Evolutionary conservation across 2,113 vertebrate genomes (phyloP).

Genomic region (Oncorhynchus gorbuscha): DNA sequence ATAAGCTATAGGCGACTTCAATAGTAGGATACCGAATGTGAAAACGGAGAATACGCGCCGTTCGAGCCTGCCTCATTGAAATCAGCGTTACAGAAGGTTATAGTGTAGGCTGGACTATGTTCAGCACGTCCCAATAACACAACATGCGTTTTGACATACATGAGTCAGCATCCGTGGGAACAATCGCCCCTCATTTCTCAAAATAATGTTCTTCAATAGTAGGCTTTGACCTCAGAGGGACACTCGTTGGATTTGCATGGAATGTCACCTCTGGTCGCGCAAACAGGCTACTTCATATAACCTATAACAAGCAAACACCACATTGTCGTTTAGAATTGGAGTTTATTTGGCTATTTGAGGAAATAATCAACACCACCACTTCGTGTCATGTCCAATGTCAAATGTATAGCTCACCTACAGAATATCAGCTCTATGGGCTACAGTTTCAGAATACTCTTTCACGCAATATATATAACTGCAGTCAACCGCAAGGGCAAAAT

Average conservation of each 20-base stretch:
- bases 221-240: not conserved
- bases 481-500: conserved; percentile 17
- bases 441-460: not conserved
- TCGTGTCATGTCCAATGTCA: not conserved
- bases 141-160: conserved; percentile 1
- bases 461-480: conserved; percentile 2
- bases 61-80: not conserved
- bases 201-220: not conserved
- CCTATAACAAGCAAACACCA: not conserved
- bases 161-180: conserved; percentile 13
- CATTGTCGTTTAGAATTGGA: not conserved
- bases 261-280: not conserved
- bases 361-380: not conserved
- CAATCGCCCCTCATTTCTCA: not conserved
- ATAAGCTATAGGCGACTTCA: too few relatives aligned
- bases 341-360: not conserved
- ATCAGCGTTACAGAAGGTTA: not conserved
- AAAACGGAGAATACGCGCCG: too few relatives aligned
- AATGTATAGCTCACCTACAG: not conserved
- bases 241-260: not conserved
- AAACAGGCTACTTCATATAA: not conserved
- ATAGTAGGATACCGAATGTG: too few relatives aligned
- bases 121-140: not conserved
- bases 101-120: not conserved
- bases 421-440: not conserved